phyloP scores from a whole-genome alignment of 2,113 vertebrate species.

The Paramormyrops kingsleyae region DNA sequence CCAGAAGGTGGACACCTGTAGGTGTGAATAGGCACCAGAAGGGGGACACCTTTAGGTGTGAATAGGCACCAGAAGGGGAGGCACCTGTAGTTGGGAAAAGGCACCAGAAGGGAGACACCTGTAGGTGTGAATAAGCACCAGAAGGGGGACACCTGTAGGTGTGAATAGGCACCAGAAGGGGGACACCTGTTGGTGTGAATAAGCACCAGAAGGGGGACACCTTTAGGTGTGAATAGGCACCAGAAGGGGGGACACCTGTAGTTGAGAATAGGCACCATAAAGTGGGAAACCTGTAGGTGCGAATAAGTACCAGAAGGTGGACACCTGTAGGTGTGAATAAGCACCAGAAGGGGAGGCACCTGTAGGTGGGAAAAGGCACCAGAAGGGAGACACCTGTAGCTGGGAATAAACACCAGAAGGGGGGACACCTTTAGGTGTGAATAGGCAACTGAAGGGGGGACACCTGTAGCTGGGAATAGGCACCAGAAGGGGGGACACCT shows the following conservation, averaged over 20 bases:
- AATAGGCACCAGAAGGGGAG: conserved; percentile 17
- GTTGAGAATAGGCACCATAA: too few relatives aligned
- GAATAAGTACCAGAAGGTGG: conserved; percentile 13
- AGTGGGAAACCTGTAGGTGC: too few relatives aligned
- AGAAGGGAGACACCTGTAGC: neutral
- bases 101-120: neutral
- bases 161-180: too few relatives aligned
- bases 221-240: too few relatives aligned
- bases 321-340: conserved; percentile 10
- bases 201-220: too few relatives aligned
- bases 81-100: conserved; percentile 8
- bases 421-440: neutral
- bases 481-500: too few relatives aligned
- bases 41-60: neutral
- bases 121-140: neutral
- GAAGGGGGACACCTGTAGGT: neutral
- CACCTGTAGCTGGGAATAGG: too few relatives aligned
- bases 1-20: neutral
- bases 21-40: too few relatives aligned
- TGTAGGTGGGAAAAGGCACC: conserved; percentile 14
- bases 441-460: neutral
- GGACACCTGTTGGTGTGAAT: too few relatives aligned
- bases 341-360: neutral
- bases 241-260: too few relatives aligned
- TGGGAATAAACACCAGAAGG: neutral